A percentile compares a stretch with the other conserved stretches of the same genome.
Conservation (phyloP, 1,140 invertebrate genomes). For the Neuroterus valhalla region DNA sequence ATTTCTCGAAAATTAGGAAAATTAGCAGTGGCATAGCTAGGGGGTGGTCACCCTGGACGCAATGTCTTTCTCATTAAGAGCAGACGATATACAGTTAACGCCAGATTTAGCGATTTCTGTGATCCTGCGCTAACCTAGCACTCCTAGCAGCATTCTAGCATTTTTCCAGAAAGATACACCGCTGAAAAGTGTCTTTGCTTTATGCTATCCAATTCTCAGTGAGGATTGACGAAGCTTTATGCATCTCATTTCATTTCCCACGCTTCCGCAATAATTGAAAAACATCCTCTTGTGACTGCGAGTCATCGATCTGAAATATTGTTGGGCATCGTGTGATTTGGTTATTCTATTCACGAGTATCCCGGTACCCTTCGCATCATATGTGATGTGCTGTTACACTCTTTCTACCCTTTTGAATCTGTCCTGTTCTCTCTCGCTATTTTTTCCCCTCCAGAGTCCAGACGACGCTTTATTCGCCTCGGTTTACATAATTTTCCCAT, state of each 20-base stretch:
- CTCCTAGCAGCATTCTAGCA: no score
- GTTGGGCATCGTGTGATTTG: conserved; percentile 46
- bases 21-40: no score
- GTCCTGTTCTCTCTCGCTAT: conserved; percentile 23
- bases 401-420: conserved; percentile 15
- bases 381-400: background rate
- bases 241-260: conserved; percentile 44
- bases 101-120: no score
- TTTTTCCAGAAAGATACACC: no score
- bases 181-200: no score
- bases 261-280: conserved; percentile 40
- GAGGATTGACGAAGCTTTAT: background rate
- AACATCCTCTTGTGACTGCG: conserved; percentile 40
- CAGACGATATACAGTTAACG: no score
- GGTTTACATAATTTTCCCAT: conserved; percentile 73
- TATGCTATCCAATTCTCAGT: background rate
- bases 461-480: conserved; percentile 57
- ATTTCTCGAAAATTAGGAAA: no score
- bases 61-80: no score
- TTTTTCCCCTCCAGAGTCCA: conserved; percentile 35
- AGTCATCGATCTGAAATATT: conserved; percentile 49
- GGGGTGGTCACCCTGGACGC: no score
- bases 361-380: conserved; percentile 35
- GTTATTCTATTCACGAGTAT: conserved; percentile 53
- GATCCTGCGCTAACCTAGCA: no score